Conservation (phyloP, 2,888 invertebrate species). For the Girardia tigrina region DNA sequence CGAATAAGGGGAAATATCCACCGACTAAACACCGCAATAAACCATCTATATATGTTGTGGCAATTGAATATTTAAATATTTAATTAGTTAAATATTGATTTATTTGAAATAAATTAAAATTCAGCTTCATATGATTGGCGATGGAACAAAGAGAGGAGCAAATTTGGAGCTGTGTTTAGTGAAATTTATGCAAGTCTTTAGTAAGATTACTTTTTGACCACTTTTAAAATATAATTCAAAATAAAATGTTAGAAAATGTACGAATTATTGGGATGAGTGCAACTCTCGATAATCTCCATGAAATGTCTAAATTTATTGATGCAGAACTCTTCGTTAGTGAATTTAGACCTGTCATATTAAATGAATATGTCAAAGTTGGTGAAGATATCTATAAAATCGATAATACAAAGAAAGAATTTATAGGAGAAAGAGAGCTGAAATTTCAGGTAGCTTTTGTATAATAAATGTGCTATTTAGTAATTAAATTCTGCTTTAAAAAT, state of each 20-base stretch:
- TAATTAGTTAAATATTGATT: too few relatives aligned
- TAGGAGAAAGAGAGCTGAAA: too few relatives aligned
- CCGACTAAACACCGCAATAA: constrained; percentile 67
- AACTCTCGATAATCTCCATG: constrained; percentile 75
- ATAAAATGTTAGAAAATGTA: constrained; percentile 58
- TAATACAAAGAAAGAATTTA: too few relatives aligned
- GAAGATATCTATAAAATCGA: too few relatives aligned
- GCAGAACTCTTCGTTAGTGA: constrained; percentile 69
- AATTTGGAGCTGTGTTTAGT: constrained; percentile 58
- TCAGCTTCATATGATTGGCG: constrained; percentile 70
- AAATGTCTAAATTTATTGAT: constrained; percentile 66
- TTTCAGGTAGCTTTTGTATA: too few relatives aligned
- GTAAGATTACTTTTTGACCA: too few relatives aligned
- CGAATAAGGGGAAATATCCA: constrained; percentile 68
- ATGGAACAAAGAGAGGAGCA: constrained; percentile 66
- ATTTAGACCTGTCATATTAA: constrained; percentile 81
- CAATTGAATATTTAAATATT: too few relatives aligned
- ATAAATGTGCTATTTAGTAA: too few relatives aligned
- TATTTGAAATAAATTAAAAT: too few relatives aligned
- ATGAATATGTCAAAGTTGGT: too few relatives aligned
- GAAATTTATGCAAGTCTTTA: background rate
- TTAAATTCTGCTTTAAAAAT: too few relatives aligned
- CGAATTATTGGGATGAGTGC: constrained; percentile 94
- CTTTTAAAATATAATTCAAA: too few relatives aligned
- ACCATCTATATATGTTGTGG: constrained; percentile 71